Evolutionary conservation across 2,888 invertebrate species (phyloP), one percentile per base, ranked within the genome.

Genomic region (Aquatica leii): DNA sequence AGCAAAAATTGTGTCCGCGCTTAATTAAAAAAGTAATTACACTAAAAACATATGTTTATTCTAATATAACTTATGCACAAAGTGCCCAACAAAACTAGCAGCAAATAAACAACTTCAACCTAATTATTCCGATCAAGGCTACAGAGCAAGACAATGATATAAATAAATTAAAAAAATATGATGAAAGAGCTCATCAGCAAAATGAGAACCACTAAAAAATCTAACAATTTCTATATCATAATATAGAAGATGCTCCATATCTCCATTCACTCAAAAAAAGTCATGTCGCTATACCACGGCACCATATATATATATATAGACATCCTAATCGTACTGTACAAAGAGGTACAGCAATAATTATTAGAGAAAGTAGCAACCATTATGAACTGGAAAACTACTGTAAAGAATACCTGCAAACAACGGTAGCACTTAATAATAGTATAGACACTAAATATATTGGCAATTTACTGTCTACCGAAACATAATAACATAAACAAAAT

Each of bases 391-490:
- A 31, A 31, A 31, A 9, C 31, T 31, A 31, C 9, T 6, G 31
- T 31, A 9, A 31, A 31, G 31, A 31, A 6, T 31, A 9, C 31
- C 31, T 31, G 9, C 31, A 31, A 31, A 31, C 9, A 31, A 9
- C 31, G 31, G 31, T 6, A 15, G 17, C 48, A 48, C 31, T 31
- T 31, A 9, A 31, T 4, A 9, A 31, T 31, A 31, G 9, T 31
- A 31, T 9, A 31, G 31, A 31, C 31, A 31, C 31, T 31, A 4
- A 31, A 31, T 31, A 31, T 31, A 31, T 31, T 9, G 17, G 20
- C 50, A 8, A 48, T 48, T 5, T 48, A 48, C 20, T 48, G 48
- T 20, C 48, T 20, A 48, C 48, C 48, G 1, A 48, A 48, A 48
- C 20, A 20, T 48, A 48, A 48, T 48, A 48, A 18, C 11, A 48